Conservation (phyloP, 2,113 vertebrate genomes). For the Eptesicus fuscus region DNA sequence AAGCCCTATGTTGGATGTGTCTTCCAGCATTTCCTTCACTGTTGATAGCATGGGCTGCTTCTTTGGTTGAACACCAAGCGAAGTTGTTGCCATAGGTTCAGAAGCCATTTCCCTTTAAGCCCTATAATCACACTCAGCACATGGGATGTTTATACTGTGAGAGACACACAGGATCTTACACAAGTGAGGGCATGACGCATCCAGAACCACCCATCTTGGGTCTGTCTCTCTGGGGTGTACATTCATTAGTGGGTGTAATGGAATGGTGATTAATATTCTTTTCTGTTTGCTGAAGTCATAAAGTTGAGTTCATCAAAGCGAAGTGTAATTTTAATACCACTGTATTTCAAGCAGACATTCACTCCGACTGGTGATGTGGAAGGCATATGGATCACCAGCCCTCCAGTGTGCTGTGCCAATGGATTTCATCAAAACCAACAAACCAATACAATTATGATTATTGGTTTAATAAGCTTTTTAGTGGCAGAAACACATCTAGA, state of each 20-base stretch:
- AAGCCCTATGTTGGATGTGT: rapidly evolving
- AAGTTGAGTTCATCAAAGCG: background rate
- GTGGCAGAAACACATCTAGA: constrained; percentile 18
- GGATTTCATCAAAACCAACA: background rate
- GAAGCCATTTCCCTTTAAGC: background rate
- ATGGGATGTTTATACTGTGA: rapidly evolving
- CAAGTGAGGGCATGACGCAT: rapidly evolving
- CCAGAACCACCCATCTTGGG: rapidly evolving
- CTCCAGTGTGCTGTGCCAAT: rapidly evolving
- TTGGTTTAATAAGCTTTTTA: background rate
- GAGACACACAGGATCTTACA: background rate
- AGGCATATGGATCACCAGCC: background rate
- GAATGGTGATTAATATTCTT: background rate
- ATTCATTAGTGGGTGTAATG: rapidly evolving
- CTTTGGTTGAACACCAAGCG: background rate
- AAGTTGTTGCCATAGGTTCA: background rate
- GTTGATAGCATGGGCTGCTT: background rate
- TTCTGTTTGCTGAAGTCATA: background rate
- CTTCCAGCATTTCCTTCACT: background rate
- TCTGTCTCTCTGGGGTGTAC: rapidly evolving
- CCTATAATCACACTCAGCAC: background rate
- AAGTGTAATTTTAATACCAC: background rate
- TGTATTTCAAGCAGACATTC: background rate
- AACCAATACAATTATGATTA: background rate
- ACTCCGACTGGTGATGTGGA: background rate